A percentile compares a stretch with the other conserved stretches of the same genome.
These are phyloP conservation scores for Polypterus senegalus DNA, from an alignment of 2,113 vertebrate genomes.

Conservation along the genomic window DNA sequence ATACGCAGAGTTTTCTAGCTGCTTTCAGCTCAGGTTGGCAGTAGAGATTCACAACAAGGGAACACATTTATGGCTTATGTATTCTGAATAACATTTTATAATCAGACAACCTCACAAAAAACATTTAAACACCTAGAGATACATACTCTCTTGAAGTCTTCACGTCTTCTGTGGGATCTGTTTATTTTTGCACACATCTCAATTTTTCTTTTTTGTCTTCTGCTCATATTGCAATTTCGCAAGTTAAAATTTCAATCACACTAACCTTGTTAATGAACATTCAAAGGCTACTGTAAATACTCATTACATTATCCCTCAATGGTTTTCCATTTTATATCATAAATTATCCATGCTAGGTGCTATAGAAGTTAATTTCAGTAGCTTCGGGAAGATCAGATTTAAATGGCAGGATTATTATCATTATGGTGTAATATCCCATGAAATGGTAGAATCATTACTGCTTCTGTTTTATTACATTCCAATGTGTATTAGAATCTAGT, in stretches of 20 bases:
- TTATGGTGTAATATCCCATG: slow-evolving; percentile 99
- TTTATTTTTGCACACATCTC: slow-evolving; percentile 41
- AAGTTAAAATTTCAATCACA: slow-evolving; percentile 36
- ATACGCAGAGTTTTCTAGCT: slow-evolving; percentile 85
- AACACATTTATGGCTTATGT: slow-evolving; percentile 60
- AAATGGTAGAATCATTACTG: slow-evolving; percentile 94
- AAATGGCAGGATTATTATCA: slow-evolving; percentile 95
- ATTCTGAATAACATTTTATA: slow-evolving; percentile 61
- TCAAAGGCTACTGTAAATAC: slow-evolving; percentile 67
- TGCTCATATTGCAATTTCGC: slow-evolving; percentile 5
- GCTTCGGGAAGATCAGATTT: slow-evolving; percentile 83
- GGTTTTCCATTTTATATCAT: slow-evolving; percentile 70
- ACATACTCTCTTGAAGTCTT: not conserved
- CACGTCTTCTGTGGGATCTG: slow-evolving; percentile 31
- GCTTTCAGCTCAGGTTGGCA: slow-evolving; percentile 73
- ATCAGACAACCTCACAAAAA: slow-evolving; percentile 11
- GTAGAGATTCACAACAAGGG: slow-evolving; percentile 63
- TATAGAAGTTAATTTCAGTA: slow-evolving; percentile 76
- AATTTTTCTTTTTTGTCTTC: slow-evolving; percentile 23
- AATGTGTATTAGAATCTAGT: slow-evolving; percentile 62
- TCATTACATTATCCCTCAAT: slow-evolving; percentile 73
- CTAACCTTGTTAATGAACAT: slow-evolving; percentile 55
- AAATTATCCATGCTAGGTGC: slow-evolving; percentile 84
- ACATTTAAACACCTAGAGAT: not conserved
- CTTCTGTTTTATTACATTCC: slow-evolving; percentile 75